These are phyloP conservation scores for Brachylomia viminalis DNA, from an alignment of 2,888 invertebrate species.

Conservation along the genomic window DNA sequence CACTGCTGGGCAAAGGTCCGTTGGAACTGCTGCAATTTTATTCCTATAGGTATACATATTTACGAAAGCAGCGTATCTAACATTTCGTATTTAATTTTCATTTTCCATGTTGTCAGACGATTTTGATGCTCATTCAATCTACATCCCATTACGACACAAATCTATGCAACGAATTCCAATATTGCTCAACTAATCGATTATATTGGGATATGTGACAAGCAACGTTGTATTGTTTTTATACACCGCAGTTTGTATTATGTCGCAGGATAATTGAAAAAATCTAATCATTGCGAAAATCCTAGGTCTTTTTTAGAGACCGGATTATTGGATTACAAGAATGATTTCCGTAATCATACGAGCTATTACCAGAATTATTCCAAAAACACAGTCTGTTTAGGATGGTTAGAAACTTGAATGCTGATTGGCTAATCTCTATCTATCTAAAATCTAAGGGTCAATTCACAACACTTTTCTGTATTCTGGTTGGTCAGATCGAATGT, in stretches of 20 bases:
- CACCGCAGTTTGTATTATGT: neutral
- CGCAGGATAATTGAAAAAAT: neutral
- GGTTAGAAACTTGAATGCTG: neutral
- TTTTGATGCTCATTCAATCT: slow-evolving; percentile 29
- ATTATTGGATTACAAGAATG: neutral
- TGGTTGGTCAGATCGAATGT: neutral
- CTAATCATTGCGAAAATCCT: neutral
- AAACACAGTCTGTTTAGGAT: neutral
- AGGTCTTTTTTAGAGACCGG: neutral
- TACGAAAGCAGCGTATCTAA: neutral
- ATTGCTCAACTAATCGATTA: slow-evolving; percentile 28
- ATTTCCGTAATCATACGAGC: slow-evolving; percentile 1
- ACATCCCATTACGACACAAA: slow-evolving; percentile 22
- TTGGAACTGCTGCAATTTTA: neutral
- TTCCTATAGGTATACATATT: neutral
- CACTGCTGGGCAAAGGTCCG: neutral
- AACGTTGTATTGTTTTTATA: slow-evolving; percentile 9
- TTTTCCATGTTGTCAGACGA: slow-evolving; percentile 16
- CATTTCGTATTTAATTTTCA: slow-evolving; percentile 19
- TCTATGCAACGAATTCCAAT: slow-evolving; percentile 17
- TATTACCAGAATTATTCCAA: neutral
- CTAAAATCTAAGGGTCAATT: neutral
- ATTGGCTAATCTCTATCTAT: too few relatives aligned
- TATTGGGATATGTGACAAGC: slow-evolving; percentile 22
- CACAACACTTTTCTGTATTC: neutral